These are phyloP conservation scores for Cydia splendana DNA, from an alignment of 1,140 invertebrate species.

Conservation along the genomic window DNA sequence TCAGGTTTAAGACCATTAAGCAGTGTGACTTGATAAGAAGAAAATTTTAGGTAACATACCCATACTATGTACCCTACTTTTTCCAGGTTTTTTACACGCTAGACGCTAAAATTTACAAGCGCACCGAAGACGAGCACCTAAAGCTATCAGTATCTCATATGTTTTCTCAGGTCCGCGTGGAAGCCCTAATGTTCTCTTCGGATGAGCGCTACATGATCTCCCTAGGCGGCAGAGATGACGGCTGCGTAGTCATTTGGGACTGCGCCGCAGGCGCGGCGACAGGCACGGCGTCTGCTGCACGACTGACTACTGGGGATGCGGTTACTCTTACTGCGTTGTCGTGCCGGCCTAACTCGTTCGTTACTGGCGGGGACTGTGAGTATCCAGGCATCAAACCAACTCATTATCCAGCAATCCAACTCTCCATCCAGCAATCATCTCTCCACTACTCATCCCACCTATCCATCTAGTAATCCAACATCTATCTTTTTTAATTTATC, in stretches of 20 bases:
- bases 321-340: slow-evolving; percentile 81
- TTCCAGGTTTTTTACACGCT: too few species aligned
- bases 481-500: too few species aligned
- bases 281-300: slow-evolving; percentile 84
- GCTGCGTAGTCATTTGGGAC: slow-evolving; percentile 89
- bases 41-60: too few species aligned
- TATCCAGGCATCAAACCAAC: slow-evolving; percentile 30
- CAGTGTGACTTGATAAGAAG: too few species aligned
- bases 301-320: slow-evolving; percentile 85
- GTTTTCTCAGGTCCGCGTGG: slow-evolving; percentile 83
- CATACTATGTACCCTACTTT: too few species aligned
- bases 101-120: too few species aligned
- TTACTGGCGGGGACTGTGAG: slow-evolving; percentile 87
- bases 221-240: slow-evolving; percentile 93
- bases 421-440: too few species aligned
- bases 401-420: too few species aligned
- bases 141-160: background rate
- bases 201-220: slow-evolving; percentile 91
- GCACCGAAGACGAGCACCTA: too few species aligned
- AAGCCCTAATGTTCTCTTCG: slow-evolving; percentile 89
- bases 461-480: too few species aligned
- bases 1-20: too few species aligned
- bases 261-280: slow-evolving; percentile 82
- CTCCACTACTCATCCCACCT: too few species aligned
- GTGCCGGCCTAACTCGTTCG: slow-evolving; percentile 81